Percentiles rank a stretch among this genome's conserved stretches.
Evolutionary conservation across 2,888 invertebrate genomes (phyloP).

Genomic region (Zhuqinia jingwanae): DNA sequence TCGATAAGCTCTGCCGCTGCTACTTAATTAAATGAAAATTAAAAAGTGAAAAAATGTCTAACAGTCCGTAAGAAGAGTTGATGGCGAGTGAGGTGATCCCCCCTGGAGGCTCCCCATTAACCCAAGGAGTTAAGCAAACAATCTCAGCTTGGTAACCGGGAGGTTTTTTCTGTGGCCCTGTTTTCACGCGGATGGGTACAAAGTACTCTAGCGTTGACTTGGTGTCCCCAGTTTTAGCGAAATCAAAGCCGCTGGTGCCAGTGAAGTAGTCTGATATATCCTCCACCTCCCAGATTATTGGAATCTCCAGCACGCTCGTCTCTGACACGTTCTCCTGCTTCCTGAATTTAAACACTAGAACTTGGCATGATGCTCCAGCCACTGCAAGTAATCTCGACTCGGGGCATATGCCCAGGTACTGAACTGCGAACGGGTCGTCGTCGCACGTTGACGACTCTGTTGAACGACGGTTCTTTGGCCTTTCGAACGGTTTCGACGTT

Average conservation of each 20-base stretch:
- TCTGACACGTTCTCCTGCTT: conserved; percentile 93
- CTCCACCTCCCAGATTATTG: conserved; percentile 89
- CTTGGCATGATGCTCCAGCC: conserved; percentile 95
- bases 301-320: conserved; percentile 91
- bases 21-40: too few species aligned
- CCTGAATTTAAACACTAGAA: conserved; percentile 97
- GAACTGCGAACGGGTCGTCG: conserved; percentile 94
- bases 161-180: conserved; percentile 90
- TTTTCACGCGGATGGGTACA: conserved; percentile 86
- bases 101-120: conserved; percentile 89
- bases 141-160: conserved; percentile 99
- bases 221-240: conserved; percentile 81
- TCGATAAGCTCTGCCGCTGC: not conserved
- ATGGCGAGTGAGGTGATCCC: conserved; percentile 94
- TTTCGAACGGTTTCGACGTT: conserved; percentile 95
- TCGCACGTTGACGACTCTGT: conserved; percentile 81
- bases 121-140: conserved; percentile 94
- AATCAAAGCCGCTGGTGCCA: conserved; percentile 81
- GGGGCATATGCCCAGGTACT: conserved; percentile 94
- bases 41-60: too few species aligned
- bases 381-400: conserved; percentile 95
- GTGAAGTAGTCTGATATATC: conserved; percentile 71
- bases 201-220: conserved; percentile 80
- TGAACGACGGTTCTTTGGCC: conserved; percentile 82
- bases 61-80: conserved; percentile 98